These are phyloP conservation scores for Sinocyclocheilus maitianheensis DNA, from an alignment of 2,113 vertebrate genomes.

Conservation along the genomic window DNA sequence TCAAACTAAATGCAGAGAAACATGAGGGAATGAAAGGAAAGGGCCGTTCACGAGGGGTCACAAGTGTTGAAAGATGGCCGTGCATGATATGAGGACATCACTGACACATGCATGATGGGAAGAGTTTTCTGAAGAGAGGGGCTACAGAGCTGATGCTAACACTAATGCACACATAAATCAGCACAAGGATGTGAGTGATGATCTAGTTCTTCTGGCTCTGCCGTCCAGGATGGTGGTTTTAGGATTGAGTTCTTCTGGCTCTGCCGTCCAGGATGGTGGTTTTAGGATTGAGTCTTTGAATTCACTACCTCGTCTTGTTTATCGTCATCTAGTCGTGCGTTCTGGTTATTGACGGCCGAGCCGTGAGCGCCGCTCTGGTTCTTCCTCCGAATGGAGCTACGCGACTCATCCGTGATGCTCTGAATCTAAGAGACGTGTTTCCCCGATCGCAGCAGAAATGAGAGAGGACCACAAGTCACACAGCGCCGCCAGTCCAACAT, in stretches of 20 bases:
- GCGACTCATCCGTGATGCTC: slow-evolving; percentile 82
- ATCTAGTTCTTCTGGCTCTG: slow-evolving; percentile 49
- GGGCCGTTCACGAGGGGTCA: slow-evolving; percentile 33
- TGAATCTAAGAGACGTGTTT: slow-evolving; percentile 77
- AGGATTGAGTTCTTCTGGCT: slow-evolving; percentile 46
- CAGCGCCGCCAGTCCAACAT: neutral
- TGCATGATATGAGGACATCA: slow-evolving; percentile 9
- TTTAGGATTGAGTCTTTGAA: neutral
- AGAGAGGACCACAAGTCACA: slow-evolving; percentile 64
- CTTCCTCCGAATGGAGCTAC: slow-evolving; percentile 83
- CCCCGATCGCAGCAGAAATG: slow-evolving; percentile 65
- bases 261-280: slow-evolving; percentile 52
- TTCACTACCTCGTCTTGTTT: slow-evolving; percentile 81
- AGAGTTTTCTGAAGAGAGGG: slow-evolving; percentile 24
- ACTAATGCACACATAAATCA: neutral
- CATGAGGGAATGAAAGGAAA: neutral
- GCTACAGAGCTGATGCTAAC: slow-evolving; percentile 42
- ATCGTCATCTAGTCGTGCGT: slow-evolving; percentile 73
- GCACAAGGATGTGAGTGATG: neutral
- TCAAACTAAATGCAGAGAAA: neutral
- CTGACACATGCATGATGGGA: slow-evolving; percentile 47
- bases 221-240: too few species aligned
- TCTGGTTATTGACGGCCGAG: slow-evolving; percentile 71
- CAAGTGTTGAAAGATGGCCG: slow-evolving; percentile 15
- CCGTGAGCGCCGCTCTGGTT: slow-evolving; percentile 69